A percentile compares a stretch with the other conserved stretches of the same genome.
Conservation (phyloP, 2,113 vertebrate species). For the Hepsetus odoe region DNA sequence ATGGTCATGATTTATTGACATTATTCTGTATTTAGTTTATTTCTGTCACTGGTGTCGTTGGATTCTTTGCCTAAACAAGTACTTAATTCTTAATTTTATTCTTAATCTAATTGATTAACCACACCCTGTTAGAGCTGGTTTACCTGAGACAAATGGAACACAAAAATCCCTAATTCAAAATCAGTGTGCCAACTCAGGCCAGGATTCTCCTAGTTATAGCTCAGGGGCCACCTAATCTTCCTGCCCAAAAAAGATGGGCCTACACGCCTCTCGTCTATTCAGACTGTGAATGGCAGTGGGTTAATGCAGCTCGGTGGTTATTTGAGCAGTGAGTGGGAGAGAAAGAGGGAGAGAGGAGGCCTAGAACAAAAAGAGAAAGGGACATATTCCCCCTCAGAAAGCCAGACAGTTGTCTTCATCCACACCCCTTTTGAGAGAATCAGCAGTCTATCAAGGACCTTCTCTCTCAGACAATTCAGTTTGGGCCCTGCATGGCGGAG, state of each 20-base stretch:
- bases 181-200: neutral
- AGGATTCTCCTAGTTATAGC: conserved; percentile 24
- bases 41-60: conserved; percentile 27
- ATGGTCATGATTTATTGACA: conserved; percentile 43
- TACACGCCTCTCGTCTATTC: conserved; percentile 67
- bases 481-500: conserved; percentile 86
- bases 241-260: conserved; percentile 64
- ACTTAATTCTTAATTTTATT: too few relatives aligned
- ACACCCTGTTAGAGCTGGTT: neutral
- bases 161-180: neutral
- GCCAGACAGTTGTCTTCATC: conserved; percentile 91
- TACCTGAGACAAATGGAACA: conserved; percentile 2
- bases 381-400: conserved; percentile 61
- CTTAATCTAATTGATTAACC: conserved; percentile 1
- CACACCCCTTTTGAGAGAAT: conserved; percentile 85
- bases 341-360: neutral
- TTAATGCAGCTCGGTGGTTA: conserved; percentile 66
- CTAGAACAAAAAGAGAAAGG: conserved; percentile 64
- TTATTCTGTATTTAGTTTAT: conserved; percentile 52
- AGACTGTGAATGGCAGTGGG: conserved; percentile 64
- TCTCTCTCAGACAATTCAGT: conserved; percentile 88
- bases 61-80: too few relatives aligned
- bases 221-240: conserved; percentile 39
- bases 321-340: conserved; percentile 63
- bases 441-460: conserved; percentile 92